Percentiles rank a stretch among this genome's conserved stretches.
These are phyloP conservation scores for Drosophila robusta DNA, from an alignment of 2,888 invertebrate genomes.

Conservation along the genomic window DNA sequence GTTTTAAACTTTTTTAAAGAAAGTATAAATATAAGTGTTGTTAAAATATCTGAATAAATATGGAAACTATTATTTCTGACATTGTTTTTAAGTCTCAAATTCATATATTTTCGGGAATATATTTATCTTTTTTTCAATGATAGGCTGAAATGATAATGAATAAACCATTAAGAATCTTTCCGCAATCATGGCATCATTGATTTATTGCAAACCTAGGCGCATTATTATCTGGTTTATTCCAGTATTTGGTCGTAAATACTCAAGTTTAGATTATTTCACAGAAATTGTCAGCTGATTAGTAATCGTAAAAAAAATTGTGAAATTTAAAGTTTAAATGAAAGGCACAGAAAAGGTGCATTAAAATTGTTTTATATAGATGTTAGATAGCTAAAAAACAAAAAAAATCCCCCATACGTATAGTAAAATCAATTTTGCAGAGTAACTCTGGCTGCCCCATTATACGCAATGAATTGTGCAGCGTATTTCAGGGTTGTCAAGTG, in stretches of 20 bases:
- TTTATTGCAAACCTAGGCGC: not conserved
- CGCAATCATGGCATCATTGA: constrained; percentile 1
- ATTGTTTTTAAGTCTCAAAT: too few species aligned
- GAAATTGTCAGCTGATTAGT: constrained; percentile 12
- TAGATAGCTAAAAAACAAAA: not conserved
- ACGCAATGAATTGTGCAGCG: too few species aligned
- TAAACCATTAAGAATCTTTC: not conserved
- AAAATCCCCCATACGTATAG: not conserved
- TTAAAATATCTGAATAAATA: too few species aligned
- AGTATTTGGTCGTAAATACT: not conserved
- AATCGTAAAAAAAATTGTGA: constrained; percentile 15
- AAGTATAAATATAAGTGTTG: too few species aligned
- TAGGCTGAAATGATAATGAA: too few species aligned
- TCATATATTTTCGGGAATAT: not conserved
- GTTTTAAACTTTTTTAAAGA: too few species aligned
- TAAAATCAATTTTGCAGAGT: not conserved
- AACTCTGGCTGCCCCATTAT: not conserved
- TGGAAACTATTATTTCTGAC: too few species aligned
- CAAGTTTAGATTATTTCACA: not conserved
- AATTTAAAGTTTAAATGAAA: constrained; percentile 21
- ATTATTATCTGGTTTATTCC: constrained; percentile 3
- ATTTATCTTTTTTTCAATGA: too few species aligned
- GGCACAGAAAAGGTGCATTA: not conserved
- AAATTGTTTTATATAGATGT: not conserved
- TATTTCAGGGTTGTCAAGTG: not conserved